A percentile compares a stretch with the other conserved stretches of the same genome.
Evolutionary conservation across 2,797 vertebrate genomes (phyloP).

Genomic region (Falco columbarius): DNA sequence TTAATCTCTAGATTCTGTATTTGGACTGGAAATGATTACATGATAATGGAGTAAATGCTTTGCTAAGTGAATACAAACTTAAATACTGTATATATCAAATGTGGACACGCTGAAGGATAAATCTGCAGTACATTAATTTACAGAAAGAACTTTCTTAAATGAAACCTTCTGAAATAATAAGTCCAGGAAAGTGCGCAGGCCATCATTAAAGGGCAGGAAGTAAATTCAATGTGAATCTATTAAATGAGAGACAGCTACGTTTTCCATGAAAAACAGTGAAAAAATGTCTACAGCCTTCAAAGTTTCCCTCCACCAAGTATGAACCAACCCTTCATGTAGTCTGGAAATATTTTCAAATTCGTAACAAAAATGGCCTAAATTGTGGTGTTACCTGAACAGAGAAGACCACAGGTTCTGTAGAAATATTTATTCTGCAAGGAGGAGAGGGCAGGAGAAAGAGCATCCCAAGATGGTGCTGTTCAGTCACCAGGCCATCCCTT

Average conservation of each 20-base stretch:
- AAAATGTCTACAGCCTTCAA: neutral
- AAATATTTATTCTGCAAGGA: neutral
- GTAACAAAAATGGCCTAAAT: neutral
- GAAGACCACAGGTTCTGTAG: neutral
- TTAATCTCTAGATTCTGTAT: slow-evolving; percentile 70
- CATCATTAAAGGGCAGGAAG: slow-evolving; percentile 35
- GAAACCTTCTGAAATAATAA: slow-evolving; percentile 66
- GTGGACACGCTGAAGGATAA: slow-evolving; percentile 49
- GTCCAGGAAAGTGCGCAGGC: slow-evolving; percentile 24
- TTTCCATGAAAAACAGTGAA: neutral
- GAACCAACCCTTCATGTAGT: neutral
- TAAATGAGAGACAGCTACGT: neutral
- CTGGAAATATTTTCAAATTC: neutral
- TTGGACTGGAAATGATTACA: slow-evolving; percentile 70
- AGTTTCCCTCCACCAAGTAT: neutral
- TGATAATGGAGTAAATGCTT: slow-evolving; percentile 76
- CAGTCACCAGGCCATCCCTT: neutral
- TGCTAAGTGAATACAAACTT: slow-evolving; percentile 74
- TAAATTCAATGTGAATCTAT: neutral
- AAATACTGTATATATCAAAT: slow-evolving; percentile 72
- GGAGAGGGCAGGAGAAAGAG: neutral
- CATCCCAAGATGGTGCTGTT: neutral
- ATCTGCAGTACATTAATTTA: slow-evolving; percentile 69
- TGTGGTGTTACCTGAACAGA: neutral
- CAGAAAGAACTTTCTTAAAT: slow-evolving; percentile 58